A percentile compares a stretch with the other conserved stretches of the same genome.
Conservation (phyloP, 2,797 vertebrate species). For the Enteromius viviparus region DNA sequence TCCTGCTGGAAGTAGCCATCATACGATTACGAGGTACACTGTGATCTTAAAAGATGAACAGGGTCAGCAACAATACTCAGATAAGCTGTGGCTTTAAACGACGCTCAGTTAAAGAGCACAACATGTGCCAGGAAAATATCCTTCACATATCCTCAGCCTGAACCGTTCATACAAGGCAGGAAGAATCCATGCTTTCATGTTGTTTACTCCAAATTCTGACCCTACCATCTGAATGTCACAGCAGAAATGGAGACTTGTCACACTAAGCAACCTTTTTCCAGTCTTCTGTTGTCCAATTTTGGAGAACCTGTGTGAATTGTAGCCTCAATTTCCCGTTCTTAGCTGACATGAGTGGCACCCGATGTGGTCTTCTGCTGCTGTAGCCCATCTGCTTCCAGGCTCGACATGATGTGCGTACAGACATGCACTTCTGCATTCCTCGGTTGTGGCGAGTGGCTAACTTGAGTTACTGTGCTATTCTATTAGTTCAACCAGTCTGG, state of each 20-base stretch:
- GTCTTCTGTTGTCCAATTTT: neutral
- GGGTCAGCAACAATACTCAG: neutral
- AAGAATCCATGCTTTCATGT: constrained; percentile 56
- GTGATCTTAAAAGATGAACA: neutral
- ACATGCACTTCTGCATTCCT: neutral
- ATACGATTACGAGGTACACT: neutral
- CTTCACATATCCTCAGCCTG: neutral
- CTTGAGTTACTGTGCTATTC: neutral
- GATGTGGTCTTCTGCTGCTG: neutral
- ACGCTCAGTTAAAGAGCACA: neutral
- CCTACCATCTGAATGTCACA: constrained; percentile 42
- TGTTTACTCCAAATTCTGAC: constrained; percentile 55
- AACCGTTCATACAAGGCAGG: constrained; percentile 39
- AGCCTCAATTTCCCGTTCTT: neutral
- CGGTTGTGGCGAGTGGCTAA: neutral
- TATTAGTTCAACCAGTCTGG: constrained; percentile 1
- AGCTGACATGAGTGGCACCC: neutral
- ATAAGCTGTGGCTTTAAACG: neutral
- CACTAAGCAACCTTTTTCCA: neutral
- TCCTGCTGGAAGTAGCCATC: neutral
- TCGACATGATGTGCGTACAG: neutral
- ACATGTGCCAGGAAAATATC: neutral
- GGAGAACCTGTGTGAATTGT: neutral
- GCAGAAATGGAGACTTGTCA: constrained; percentile 37
- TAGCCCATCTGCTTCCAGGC: neutral